phyloP scores from a whole-genome alignment of 2,797 vertebrate species.

The Urosaurus nigricauda region DNA sequence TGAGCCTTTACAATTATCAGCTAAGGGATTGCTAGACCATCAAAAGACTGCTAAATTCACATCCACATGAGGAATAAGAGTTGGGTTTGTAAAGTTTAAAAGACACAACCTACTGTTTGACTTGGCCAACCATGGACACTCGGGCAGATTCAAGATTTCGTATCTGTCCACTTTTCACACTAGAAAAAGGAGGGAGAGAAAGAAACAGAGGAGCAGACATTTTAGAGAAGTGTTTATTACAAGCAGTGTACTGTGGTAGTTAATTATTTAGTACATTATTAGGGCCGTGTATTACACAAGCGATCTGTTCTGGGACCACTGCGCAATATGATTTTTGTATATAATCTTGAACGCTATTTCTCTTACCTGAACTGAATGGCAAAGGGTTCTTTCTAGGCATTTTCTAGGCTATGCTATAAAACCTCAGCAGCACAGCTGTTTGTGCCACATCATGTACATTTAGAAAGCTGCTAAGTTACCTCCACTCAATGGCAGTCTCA shows the following conservation, averaged over 20 bases:
- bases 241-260: background rate
- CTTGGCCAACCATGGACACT: slow-evolving; percentile 98
- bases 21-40: no score
- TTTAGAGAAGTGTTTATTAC: background rate
- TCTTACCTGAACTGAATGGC: no score
- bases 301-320: no score
- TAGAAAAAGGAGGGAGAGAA: slow-evolving; percentile 59
- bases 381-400: no score
- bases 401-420: background rate
- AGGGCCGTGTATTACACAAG: no score
- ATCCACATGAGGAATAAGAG: no score
- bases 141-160: slow-evolving; percentile 94
- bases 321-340: no score
- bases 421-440: background rate
- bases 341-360: no score
- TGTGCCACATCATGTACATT: accelerated
- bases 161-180: slow-evolving; percentile 98
- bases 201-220: background rate
- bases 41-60: no score
- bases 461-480: slow-evolving; percentile 77
- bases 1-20: background rate
- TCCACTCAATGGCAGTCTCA: slow-evolving; percentile 98
- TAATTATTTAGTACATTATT: no score
- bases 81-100: background rate
- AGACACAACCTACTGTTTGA: slow-evolving; percentile 84